Evolutionary conservation across 2,113 vertebrate genomes (phyloP), one percentile per base, ranked within the genome.

Genomic region (Aviceda subcristata): DNA sequence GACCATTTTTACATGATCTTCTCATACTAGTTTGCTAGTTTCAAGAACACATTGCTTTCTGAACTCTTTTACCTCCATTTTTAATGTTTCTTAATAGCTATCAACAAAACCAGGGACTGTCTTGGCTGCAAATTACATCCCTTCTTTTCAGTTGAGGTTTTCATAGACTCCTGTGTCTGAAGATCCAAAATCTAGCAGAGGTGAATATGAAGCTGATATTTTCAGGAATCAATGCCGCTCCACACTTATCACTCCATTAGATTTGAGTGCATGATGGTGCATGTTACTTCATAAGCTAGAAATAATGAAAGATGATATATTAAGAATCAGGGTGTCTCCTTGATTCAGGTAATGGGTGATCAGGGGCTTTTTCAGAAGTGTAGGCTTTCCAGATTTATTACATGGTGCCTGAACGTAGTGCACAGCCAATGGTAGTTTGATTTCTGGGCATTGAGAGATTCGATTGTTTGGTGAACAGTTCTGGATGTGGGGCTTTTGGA

Each of bases 381-480:
- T 8, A 50, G 24, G 26, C 15, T 32, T 75, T 88, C 20, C 50
- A 60, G 21, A 10, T 45, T 4, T 87, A 23, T 84, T 62, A 38
- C 10, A 9, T 19, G 10, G 13, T 71, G 17, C 23, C 56, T 78
- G 23, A 66, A 41, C 1, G 1, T 23, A 81, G 7, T 4, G 12
- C 30, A 45, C 10, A 51, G 19, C 15, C 13, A 48, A 1, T 38
- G n/a, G 22, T 16, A 32, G 41, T 59, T 77, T 0, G 0, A 1
- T 68, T 72, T 88, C 48, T 41, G 13, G 14, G 30, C 26, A 27
- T 0, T 32, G 38, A 77, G 7, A 67, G 32, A 34, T 72, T 51
- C 16, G 6, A 21, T 41, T 87, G 20, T 57, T 75, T 64, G 41
- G 9, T 74, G 16, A 85, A 36, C 6, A 26, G 41, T 34, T 11